These are phyloP conservation scores for Labia minor DNA, from an alignment of 2,888 invertebrate genomes.

Conservation along the genomic window DNA sequence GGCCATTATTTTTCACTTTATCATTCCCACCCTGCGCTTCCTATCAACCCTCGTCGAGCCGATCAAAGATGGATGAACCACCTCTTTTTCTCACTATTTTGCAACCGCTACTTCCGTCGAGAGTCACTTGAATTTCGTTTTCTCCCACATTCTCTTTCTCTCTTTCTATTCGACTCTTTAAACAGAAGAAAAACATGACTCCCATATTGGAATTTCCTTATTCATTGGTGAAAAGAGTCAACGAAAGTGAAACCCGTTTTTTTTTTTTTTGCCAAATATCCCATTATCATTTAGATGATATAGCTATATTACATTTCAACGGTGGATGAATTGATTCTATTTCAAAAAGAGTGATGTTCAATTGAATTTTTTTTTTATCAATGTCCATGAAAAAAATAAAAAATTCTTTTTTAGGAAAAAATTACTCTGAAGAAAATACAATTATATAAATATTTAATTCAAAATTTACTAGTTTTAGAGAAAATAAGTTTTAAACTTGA, in stretches of 20 bases:
- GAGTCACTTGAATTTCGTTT: constrained; percentile 1
- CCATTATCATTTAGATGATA: constrained; percentile 13
- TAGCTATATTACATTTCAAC: not conserved
- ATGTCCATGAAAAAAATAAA: too few species aligned
- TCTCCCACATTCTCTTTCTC: not conserved
- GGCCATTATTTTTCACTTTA: constrained; percentile 13
- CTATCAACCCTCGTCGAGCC: not conserved
- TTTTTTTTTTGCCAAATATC: not conserved
- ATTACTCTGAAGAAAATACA: too few species aligned
- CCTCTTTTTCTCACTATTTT: not conserved
- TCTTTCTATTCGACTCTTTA: not conserved
- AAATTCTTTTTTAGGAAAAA: too few species aligned
- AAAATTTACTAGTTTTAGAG: too few species aligned
- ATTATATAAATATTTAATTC: too few species aligned
- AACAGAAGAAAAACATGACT: not conserved
- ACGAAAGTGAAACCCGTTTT: too few species aligned
- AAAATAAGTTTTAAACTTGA: too few species aligned
- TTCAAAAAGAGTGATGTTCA: too few species aligned
- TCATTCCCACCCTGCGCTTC: not conserved
- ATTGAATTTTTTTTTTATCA: too few species aligned
- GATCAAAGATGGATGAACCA: constrained; percentile 4
- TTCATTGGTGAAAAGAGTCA: not conserved
- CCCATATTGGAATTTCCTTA: constrained; percentile 4
- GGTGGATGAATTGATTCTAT: too few species aligned
- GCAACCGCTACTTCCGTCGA: constrained; percentile 13